Conservation (phyloP, 2,113 vertebrate species). For the Albula glossodonta region DNA sequence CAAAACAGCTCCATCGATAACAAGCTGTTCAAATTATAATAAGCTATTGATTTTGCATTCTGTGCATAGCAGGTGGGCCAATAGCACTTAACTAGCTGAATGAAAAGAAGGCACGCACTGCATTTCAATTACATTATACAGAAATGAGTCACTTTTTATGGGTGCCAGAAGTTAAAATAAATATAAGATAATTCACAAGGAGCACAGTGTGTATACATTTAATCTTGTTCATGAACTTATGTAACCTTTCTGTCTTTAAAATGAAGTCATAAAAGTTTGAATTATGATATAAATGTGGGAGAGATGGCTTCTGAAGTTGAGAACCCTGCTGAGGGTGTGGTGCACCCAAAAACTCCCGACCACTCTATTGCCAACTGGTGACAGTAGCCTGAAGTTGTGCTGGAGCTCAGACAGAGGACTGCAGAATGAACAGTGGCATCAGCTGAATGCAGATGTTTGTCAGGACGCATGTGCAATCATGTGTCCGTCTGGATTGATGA, state of each 20-base stretch:
- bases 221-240: background rate
- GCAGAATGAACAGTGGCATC: too few species aligned
- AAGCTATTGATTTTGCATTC: conserved; percentile 24
- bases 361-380: too few species aligned
- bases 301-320: background rate
- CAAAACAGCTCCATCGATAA: conserved; percentile 11
- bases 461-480: too few species aligned
- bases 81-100: conserved; percentile 6
- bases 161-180: background rate
- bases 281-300: background rate
- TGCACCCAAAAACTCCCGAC: too few species aligned
- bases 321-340: background rate
- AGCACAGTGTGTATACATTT: background rate
- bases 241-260: background rate
- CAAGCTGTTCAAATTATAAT: conserved; percentile 20
- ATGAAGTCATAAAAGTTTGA: background rate
- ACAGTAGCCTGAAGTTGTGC: too few species aligned
- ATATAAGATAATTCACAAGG: background rate
- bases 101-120: background rate
- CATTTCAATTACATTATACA: background rate
- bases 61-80: background rate
- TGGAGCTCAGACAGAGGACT: too few species aligned
- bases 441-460: too few species aligned
- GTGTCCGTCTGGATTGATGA: too few species aligned
- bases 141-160: background rate